Percentiles rank a stretch among this genome's conserved stretches.
phyloP scores from a whole-genome alignment of 2,888 invertebrate species.

The Nephrotoma flavescens region DNA sequence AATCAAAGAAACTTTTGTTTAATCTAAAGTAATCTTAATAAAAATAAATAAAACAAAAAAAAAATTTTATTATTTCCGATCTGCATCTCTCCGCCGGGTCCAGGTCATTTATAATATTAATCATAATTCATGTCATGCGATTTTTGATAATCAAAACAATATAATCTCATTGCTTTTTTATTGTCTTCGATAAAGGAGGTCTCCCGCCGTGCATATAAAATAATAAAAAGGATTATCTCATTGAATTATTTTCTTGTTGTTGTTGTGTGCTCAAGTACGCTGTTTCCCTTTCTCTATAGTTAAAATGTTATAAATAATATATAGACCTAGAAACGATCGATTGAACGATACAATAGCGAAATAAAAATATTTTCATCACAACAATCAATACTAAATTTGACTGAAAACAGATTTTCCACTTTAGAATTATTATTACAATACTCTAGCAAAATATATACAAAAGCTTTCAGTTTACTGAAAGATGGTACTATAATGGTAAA shows the following conservation, averaged over 20 bases:
- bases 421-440: neutral
- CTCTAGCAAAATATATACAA: neutral
- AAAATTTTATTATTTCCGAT: neutral
- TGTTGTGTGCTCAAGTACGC: neutral
- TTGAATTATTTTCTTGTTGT: neutral
- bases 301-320: neutral
- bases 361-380: neutral
- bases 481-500: neutral
- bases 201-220: neutral
- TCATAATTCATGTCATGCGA: neutral
- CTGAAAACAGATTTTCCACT: neutral
- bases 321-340: neutral
- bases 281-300: neutral
- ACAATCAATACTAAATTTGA: neutral
- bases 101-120: neutral
- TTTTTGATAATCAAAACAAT: neutral
- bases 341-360: neutral
- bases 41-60: neutral
- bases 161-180: neutral
- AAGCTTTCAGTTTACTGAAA: neutral
- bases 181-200: neutral
- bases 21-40: neutral
- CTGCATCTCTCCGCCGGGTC: neutral
- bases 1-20: neutral
- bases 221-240: neutral